Percentiles rank a stretch among this genome's conserved stretches.
phyloP scores from a whole-genome alignment of 2,888 invertebrate species.

The Lasioglossum malachurum region DNA sequence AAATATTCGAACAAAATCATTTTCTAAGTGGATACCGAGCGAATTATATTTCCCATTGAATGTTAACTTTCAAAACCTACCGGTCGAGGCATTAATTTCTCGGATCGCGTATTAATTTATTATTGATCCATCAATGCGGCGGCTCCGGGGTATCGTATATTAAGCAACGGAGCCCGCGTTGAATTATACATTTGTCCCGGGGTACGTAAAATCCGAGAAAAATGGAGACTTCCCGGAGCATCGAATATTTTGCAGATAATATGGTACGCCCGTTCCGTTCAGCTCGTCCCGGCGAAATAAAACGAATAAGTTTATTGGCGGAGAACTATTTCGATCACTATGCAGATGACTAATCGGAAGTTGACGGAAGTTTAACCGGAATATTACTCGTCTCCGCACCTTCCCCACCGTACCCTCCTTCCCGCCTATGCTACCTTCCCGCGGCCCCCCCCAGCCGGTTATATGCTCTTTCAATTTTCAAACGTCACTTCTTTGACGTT shows the following conservation, averaged over 20 bases:
- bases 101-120: neutral
- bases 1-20: neutral
- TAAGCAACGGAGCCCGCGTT: neutral
- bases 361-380: conserved; percentile 44
- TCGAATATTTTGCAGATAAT: conserved; percentile 10
- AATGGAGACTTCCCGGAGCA: neutral
- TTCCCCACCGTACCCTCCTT: neutral
- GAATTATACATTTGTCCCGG: neutral
- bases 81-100: neutral
- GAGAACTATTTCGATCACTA: conserved; percentile 33
- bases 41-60: neutral
- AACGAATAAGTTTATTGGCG: neutral
- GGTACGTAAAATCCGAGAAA: neutral
- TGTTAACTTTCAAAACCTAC: neutral
- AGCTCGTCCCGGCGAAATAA: neutral
- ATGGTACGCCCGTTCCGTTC: neutral
- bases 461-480: conserved; percentile 54
- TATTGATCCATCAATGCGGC: neutral
- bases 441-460: neutral
- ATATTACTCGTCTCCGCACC: conserved; percentile 21
- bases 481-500: conserved; percentile 44
- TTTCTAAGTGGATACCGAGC: neutral
- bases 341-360: conserved; percentile 36
- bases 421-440: neutral
- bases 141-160: neutral